These are phyloP conservation scores for Byasa hedistus DNA, from an alignment of 2,888 invertebrate species.

Conservation along the genomic window DNA sequence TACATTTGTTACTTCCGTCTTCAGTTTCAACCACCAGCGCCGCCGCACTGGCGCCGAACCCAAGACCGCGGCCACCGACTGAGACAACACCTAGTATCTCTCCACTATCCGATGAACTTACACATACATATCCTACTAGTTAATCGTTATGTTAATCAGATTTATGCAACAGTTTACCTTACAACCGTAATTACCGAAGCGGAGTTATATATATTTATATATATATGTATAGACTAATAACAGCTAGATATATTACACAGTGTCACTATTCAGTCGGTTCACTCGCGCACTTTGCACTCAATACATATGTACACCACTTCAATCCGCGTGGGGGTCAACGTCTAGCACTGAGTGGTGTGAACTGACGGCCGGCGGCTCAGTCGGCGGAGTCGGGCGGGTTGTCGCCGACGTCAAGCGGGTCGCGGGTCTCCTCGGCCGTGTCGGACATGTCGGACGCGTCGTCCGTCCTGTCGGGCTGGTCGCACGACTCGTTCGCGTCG, in stretches of 20 bases:
- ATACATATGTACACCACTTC: neutral
- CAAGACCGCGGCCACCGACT: constrained; percentile 47
- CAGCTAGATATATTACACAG: constrained; percentile 56
- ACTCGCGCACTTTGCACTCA: constrained; percentile 3
- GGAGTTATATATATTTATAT: constrained; percentile 49
- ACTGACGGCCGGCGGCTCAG: constrained; percentile 3
- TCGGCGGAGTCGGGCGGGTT: constrained; percentile 16
- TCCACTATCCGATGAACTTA: constrained; percentile 64
- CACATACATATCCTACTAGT: constrained; percentile 60
- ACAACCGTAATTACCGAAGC: constrained; percentile 71
- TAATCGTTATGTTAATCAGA: constrained; percentile 74
- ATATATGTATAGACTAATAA: constrained; percentile 46
- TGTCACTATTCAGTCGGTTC: constrained; percentile 33
- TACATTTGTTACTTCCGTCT: constrained; percentile 32
- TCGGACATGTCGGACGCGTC: constrained; percentile 32
- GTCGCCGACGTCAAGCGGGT: constrained; percentile 36
- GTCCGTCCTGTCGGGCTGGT: constrained; percentile 32
- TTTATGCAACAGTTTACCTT: constrained; percentile 74
- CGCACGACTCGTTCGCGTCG: constrained; percentile 30
- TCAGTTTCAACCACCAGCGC: constrained; percentile 8
- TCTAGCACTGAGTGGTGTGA: no score
- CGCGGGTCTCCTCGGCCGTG: constrained; percentile 32
- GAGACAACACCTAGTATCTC: constrained; percentile 53
- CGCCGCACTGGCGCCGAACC: constrained; percentile 32
- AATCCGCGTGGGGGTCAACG: constrained; percentile 8